These are phyloP conservation scores for Columba livia DNA, from an alignment of 2,113 vertebrate genomes.

Conservation along the genomic window DNA sequence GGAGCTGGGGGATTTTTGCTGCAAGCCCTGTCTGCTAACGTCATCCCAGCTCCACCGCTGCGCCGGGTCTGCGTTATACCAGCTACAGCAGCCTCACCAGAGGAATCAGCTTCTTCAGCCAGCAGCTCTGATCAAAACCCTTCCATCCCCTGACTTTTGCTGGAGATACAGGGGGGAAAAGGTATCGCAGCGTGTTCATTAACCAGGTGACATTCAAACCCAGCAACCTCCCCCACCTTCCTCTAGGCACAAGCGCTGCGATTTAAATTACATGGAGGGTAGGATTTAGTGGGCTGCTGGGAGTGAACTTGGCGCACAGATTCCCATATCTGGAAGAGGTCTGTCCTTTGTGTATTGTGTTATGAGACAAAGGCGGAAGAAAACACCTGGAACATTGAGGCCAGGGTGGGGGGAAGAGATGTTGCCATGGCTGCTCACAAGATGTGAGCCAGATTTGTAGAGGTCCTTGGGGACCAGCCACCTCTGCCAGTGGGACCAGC, in stretches of 20 bases:
- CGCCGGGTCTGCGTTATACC: not conserved
- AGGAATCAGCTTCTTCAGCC: not conserved
- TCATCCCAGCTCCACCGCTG: not conserved
- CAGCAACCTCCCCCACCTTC: not conserved
- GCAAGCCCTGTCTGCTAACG: not conserved
- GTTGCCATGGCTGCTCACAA: not conserved
- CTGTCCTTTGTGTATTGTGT: conserved; percentile 44
- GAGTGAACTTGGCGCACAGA: not conserved
- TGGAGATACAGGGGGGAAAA: not conserved
- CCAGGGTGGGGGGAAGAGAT: not conserved
- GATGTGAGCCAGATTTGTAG: not conserved
- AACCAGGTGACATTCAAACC: not conserved
- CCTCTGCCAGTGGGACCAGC: not conserved
- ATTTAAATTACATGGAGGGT: conserved; percentile 1
- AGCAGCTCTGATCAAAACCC: not conserved
- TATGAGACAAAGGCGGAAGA: conserved; percentile 28
- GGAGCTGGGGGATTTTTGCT: not conserved
- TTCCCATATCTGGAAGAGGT: conserved; percentile 24
- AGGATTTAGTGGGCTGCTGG: conserved; percentile 60
- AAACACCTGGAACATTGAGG: conserved; percentile 57
- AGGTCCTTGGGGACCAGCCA: not conserved
- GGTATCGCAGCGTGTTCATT: not conserved
- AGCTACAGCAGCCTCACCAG: not conserved
- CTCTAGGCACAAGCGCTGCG: not conserved
- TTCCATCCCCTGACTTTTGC: not conserved